Conservation (phyloP, 2,113 vertebrate genomes). For the Megaceryle maxima region DNA sequence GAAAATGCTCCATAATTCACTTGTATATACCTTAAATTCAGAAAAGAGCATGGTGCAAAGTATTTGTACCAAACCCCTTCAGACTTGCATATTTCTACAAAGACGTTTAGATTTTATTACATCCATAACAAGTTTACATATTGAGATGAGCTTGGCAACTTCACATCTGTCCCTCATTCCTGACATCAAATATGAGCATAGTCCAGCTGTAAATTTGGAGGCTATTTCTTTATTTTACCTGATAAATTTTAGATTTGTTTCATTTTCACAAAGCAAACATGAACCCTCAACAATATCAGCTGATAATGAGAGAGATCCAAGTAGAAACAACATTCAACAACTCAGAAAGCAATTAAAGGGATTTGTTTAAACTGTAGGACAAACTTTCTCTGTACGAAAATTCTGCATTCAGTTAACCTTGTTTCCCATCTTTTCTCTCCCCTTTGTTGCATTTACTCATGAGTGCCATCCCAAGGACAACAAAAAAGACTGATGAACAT, state of each 20-base stretch:
- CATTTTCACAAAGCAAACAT: not conserved
- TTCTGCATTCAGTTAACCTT: not conserved
- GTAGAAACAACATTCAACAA: not conserved
- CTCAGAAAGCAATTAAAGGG: not conserved
- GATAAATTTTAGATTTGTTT: not conserved
- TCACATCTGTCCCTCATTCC: not conserved
- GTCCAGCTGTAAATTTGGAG: not conserved
- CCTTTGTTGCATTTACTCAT: not conserved
- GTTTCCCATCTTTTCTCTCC: not conserved
- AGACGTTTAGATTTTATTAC: not conserved
- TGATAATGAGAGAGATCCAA: not conserved
- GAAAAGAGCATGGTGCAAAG: not conserved
- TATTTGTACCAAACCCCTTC: not conserved
- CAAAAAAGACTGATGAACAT: not conserved
- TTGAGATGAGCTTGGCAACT: not conserved
- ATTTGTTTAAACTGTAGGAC: not conserved
- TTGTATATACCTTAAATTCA: not conserved
- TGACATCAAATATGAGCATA: not conserved
- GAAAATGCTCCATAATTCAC: not conserved
- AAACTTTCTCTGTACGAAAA: not conserved
- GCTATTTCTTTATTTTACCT: not conserved
- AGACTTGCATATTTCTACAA: not conserved
- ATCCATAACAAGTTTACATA: not conserved
- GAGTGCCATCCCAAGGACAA: not conserved
- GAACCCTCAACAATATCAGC: not conserved